Conservation (phyloP, 2,888 invertebrate genomes). For the Acheta domesticus region DNA sequence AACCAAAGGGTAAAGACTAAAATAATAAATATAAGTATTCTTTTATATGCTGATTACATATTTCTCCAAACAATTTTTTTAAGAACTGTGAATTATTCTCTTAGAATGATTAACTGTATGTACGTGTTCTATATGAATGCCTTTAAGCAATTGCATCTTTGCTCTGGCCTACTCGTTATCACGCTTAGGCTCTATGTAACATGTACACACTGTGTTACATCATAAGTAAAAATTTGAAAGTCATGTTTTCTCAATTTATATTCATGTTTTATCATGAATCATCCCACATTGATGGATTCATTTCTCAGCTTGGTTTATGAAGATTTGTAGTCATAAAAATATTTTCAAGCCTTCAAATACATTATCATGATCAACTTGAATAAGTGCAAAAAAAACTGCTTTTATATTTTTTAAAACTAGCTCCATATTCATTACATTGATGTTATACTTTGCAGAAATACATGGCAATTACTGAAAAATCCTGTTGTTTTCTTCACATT, state of each 20-base stretch:
- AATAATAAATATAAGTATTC: not conserved
- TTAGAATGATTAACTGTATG: not conserved
- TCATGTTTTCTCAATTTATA: not conserved
- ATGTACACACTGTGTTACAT: not conserved
- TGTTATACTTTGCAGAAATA: constrained; percentile 6
- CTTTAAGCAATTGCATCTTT: not conserved
- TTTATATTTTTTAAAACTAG: not conserved
- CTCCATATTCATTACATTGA: constrained; percentile 11
- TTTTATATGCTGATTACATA: not conserved
- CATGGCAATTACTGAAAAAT: not conserved
- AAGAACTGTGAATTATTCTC: not conserved
- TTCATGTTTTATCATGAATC: not conserved
- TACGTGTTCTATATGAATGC: not conserved
- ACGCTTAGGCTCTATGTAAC: not conserved
- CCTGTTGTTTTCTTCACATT: too few relatives aligned
- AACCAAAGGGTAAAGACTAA: not conserved
- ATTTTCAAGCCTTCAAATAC: not conserved
- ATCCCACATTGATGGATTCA: not conserved
- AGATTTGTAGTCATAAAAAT: not conserved
- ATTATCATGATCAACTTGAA: not conserved
- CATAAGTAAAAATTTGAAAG: not conserved
- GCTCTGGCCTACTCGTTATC: not conserved
- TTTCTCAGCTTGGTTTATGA: not conserved
- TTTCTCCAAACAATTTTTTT: not conserved
- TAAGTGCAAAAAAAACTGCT: not conserved